Evolutionary conservation across 2,888 invertebrate genomes (phyloP).

Genomic region (Pammene fasciana): DNA sequence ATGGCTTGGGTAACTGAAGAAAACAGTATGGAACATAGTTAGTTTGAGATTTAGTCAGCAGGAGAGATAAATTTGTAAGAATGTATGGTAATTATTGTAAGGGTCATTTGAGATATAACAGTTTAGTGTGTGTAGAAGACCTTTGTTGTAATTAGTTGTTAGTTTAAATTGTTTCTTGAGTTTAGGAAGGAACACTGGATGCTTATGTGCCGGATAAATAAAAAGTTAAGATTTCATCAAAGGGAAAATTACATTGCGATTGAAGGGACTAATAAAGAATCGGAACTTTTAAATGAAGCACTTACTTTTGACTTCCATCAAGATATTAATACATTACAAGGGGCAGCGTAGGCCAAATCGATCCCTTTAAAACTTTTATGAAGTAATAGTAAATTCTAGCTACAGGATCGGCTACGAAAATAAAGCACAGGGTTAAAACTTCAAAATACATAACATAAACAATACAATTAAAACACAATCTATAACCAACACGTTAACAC

Average conservation of each 20-base stretch:
- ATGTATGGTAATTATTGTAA: conserved; percentile 25
- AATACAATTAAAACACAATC: no score
- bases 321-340: no score
- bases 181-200: neutral
- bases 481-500: no score
- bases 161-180: conserved; percentile 1
- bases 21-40: neutral
- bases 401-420: no score
- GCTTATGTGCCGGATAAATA: conserved; percentile 3
- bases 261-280: neutral
- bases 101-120: conserved; percentile 24
- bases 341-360: no score
- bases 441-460: no score
- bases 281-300: neutral
- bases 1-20: neutral
- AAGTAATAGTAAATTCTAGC: no score
- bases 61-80: conserved; percentile 10
- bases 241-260: neutral
- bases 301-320: no score
- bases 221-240: neutral
- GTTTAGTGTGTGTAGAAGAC: conserved; percentile 1
- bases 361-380: no score
- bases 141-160: neutral
- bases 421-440: no score
- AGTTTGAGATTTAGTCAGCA: neutral